Evolutionary conservation across 2,797 vertebrate genomes (phyloP).

Genomic region (Pantherophis alleghaniensis): DNA sequence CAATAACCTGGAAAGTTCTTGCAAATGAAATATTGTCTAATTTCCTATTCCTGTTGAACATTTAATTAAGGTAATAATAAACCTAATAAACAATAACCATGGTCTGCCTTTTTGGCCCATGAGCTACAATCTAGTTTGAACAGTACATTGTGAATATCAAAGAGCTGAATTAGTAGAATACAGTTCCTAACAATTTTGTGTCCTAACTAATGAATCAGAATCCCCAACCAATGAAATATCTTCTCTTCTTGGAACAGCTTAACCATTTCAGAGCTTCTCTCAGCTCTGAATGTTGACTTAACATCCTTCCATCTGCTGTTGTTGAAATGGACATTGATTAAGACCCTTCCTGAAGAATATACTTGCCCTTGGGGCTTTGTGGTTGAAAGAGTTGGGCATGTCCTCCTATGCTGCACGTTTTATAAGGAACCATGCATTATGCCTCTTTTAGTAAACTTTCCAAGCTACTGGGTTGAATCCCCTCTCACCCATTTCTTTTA

Average conservation of each 20-base stretch:
- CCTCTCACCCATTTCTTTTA: neutral
- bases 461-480: neutral
- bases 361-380: neutral
- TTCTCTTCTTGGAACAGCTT: neutral
- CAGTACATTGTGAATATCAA: neutral
- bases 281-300: neutral
- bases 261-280: neutral
- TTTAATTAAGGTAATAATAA: slow-evolving; percentile 60
- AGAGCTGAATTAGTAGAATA: neutral
- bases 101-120: neutral
- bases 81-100: slow-evolving; percentile 22
- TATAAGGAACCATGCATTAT: neutral
- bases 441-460: neutral
- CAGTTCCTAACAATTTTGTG: neutral
- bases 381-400: neutral
- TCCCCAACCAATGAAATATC: neutral
- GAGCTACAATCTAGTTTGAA: neutral
- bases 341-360: neutral
- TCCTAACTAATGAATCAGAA: neutral
- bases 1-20: slow-evolving; percentile 38
- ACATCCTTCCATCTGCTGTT: neutral
- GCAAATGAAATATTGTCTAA: slow-evolving; percentile 50
- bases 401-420: neutral
- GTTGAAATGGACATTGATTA: neutral
- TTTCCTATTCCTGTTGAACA: slow-evolving; percentile 31